Evolutionary conservation across 2,797 vertebrate species (phyloP).

Genomic region (Macropus fuliginosus): DNA sequence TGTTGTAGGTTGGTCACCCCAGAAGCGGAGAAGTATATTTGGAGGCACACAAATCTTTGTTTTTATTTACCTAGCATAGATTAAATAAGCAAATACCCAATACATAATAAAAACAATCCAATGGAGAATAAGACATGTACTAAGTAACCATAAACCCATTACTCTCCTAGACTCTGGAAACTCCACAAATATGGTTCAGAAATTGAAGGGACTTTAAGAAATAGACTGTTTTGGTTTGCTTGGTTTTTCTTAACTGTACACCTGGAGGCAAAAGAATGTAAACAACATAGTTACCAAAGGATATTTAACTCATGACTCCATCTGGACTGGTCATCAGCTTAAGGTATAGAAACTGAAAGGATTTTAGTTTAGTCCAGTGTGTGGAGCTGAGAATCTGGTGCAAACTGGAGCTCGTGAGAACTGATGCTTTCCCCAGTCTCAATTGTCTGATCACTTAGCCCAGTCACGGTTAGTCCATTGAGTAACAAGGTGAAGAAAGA

Average conservation of each 20-base stretch:
- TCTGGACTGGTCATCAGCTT: not conserved
- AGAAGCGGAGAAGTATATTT: not conserved
- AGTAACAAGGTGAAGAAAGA: not conserved
- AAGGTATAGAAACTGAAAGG: not conserved
- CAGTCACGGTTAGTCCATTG: not conserved
- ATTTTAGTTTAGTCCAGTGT: not conserved
- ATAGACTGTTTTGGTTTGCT: not conserved
- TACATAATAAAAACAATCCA: not conserved
- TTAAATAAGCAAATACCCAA: not conserved
- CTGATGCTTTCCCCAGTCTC: not conserved
- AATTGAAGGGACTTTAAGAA: not conserved
- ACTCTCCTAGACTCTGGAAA: not conserved
- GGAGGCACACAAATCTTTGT: not conserved
- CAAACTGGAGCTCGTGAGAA: not conserved
- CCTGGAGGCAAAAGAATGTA: not conserved
- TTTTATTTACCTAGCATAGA: not conserved
- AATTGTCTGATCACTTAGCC: not conserved
- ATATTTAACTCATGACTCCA: not conserved
- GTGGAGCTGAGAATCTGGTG: not conserved
- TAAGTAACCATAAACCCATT: not conserved
- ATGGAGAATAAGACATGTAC: not conserved
- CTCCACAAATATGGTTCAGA: not conserved
- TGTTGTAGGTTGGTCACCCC: not conserved
- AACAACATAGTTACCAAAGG: not conserved
- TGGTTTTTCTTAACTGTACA: not conserved